Percentiles rank a stretch among this genome's conserved stretches.
These are phyloP conservation scores for Tachina lurida DNA, from an alignment of 2,888 invertebrate genomes.

Conservation along the genomic window DNA sequence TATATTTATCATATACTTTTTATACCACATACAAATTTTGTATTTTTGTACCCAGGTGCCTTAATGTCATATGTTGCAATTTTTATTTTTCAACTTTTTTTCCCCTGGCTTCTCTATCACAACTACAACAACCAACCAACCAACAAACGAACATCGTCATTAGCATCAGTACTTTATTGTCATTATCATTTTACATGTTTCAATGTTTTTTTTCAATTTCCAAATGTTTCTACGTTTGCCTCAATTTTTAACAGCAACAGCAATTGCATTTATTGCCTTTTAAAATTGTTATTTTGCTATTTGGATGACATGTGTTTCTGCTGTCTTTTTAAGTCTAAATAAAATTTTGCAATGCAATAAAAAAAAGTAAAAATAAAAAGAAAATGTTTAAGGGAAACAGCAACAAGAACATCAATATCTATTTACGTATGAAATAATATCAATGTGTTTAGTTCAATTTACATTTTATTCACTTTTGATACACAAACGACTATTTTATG, in stretches of 20 bases:
- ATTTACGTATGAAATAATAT: slow-evolving; percentile 51
- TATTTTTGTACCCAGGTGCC: slow-evolving; percentile 55
- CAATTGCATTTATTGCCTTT: slow-evolving; percentile 66
- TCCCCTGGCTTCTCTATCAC: slow-evolving; percentile 15
- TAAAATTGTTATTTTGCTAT: slow-evolving; percentile 45
- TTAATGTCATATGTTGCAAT: slow-evolving; percentile 68
- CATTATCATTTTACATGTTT: slow-evolving; percentile 20
- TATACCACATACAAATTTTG: slow-evolving; percentile 8
- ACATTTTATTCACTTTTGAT: slow-evolving; percentile 64
- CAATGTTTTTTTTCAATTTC: neutral
- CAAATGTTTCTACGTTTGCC: slow-evolving; percentile 4
- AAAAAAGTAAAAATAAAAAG: neutral
- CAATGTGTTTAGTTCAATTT: slow-evolving; percentile 63
- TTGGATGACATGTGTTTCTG: slow-evolving; percentile 59
- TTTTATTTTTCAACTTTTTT: slow-evolving; percentile 43
- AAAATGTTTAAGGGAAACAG: slow-evolving; percentile 18
- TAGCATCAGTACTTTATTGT: slow-evolving; percentile 53
- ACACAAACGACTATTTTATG: slow-evolving; percentile 66
- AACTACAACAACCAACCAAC: neutral
- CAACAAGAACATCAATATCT: slow-evolving; percentile 15
- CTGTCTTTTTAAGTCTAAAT: slow-evolving; percentile 43
- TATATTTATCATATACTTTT: neutral
- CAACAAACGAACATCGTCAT: neutral
- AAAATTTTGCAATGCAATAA: slow-evolving; percentile 26
- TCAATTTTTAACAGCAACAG: slow-evolving; percentile 35